Evolutionary conservation across 2,113 vertebrate species (phyloP).

Genomic region (Serilophus lunatus): DNA sequence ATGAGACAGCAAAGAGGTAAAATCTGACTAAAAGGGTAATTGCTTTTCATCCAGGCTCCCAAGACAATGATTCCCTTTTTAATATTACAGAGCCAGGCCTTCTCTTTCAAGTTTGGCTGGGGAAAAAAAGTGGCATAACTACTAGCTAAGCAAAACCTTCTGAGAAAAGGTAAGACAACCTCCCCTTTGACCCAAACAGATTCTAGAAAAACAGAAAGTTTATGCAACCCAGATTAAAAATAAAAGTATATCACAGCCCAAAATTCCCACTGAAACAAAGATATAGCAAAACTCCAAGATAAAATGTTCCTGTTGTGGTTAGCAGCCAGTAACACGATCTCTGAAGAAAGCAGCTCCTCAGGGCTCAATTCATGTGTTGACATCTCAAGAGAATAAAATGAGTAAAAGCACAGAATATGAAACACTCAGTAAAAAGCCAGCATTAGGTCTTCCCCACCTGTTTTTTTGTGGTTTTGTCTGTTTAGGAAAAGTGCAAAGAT

Average conservation of each 20-base stretch:
- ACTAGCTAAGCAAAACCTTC: not conserved
- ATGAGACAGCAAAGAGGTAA: conserved; percentile 4
- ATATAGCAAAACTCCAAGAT: not conserved
- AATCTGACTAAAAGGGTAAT: not conserved
- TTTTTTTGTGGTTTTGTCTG: not conserved
- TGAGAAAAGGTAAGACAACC: not conserved
- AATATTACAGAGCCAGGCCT: not conserved
- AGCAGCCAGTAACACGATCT: not conserved
- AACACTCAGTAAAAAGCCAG: not conserved
- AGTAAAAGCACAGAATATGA: not conserved
- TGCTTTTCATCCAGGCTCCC: conserved; percentile 11
- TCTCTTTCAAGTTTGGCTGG: not conserved
- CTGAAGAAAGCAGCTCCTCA: not conserved
- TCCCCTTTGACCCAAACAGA: not conserved
- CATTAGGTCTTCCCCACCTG: not conserved
- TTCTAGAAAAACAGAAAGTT: not conserved
- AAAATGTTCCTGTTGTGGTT: not conserved
- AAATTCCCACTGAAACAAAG: not conserved
- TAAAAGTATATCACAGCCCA: not conserved
- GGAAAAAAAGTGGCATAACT: not conserved
- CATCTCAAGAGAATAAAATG: not conserved
- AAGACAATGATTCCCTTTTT: not conserved
- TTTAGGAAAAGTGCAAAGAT: not conserved
- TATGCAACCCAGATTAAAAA: not conserved
- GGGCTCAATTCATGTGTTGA: not conserved